Evolutionary conservation across 2,113 vertebrate species (phyloP).

Genomic region (Guaruba guarouba): DNA sequence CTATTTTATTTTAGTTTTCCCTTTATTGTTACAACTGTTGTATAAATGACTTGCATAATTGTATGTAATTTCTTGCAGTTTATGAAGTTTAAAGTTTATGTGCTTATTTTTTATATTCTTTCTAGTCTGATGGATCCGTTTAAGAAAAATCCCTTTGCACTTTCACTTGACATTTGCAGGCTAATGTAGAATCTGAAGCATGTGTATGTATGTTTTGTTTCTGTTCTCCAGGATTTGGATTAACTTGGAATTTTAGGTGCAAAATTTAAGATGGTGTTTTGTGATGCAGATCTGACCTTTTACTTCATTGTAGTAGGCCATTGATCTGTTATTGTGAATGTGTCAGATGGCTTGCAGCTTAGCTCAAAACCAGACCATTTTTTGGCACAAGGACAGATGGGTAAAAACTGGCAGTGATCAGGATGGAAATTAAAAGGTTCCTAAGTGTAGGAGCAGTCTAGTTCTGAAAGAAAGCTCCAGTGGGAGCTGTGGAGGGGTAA

Average conservation of each 20-base stretch:
- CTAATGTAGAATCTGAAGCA: neutral
- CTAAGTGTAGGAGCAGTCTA: neutral
- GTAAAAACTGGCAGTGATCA: neutral
- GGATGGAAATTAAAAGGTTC: neutral
- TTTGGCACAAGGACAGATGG: neutral
- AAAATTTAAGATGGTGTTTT: neutral
- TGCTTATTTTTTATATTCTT: neutral
- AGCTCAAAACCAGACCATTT: constrained; percentile 3
- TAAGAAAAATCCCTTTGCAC: neutral
- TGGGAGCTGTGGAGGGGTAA: neutral
- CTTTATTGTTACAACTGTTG: neutral
- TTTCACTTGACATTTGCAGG: neutral
- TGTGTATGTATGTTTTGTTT: neutral
- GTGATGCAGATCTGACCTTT: neutral
- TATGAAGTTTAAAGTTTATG: neutral
- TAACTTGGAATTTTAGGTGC: neutral
- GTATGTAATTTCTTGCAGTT: neutral
- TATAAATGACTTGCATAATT: neutral
- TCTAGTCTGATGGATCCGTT: neutral
- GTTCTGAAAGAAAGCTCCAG: neutral
- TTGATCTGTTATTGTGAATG: constrained; percentile 14
- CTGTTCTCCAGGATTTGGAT: neutral
- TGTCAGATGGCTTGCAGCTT: neutral
- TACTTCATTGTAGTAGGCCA: neutral
- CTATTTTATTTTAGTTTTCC: neutral